Evolutionary conservation across 2,113 vertebrate species (phyloP), one percentile per base, ranked within the genome.

Genomic region (Pterocles gutturalis): DNA sequence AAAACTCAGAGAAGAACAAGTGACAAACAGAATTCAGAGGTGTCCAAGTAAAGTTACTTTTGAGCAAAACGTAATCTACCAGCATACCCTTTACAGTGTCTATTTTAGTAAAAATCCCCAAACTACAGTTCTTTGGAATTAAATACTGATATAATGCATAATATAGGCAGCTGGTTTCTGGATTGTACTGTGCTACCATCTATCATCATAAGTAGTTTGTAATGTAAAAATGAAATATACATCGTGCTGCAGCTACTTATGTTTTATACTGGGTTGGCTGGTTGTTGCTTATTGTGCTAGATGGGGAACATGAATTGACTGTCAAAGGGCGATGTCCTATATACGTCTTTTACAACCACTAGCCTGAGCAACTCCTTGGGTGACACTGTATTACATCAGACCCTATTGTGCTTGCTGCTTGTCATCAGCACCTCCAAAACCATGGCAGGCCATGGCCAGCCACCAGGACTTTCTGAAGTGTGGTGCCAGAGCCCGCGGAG

Each of bases 151-250:
- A 88, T 72, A 92, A 80, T n/a, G 62, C 90, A 21, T 69, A 90
- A 61, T 83, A 81, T 28, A 89, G 73, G 72, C 82, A 89, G 57
- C 87, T 91, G 66, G 55, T 62, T 96, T 89, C 85, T 87, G 92
- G 73, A 82, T 73, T 55, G 54, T n/a, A 48, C 83, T 1, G 5
- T 19, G 67, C 51, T 79, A 29, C 49, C 93, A 82, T 94, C 73
- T 94, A 92, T 96, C 90, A 93, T 36, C 5, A 1, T 73, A 96
- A 96, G 77, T 87, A 95, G 83, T 55, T 97, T 96, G 92, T 91
- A 96, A 95, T 53, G 48, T 45, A 95, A 76, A 88, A 95, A 79
- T 72, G 64, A 85, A 94, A 90, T 53, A 89, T 34, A 90, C 60
- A 38, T 93, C 89, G 91, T 89, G 48, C 65, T 75, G 76, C 65